These are phyloP conservation scores for Triplophysa tibetana DNA, from an alignment of 2,113 vertebrate species.

Conservation along the genomic window DNA sequence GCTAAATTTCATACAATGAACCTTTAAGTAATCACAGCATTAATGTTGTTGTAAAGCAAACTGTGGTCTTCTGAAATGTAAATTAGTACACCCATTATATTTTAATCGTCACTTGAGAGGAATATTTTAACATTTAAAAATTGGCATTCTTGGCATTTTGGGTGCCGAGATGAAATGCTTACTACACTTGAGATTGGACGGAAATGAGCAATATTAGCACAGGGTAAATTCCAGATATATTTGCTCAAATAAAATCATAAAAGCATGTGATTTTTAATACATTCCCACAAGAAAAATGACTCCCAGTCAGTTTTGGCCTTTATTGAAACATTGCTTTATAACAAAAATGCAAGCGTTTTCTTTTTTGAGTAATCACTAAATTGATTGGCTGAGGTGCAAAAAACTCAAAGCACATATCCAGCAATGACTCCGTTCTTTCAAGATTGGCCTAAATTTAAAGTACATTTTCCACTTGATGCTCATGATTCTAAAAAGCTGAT, in stretches of 20 bases:
- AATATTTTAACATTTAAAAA: no score
- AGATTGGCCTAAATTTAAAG: background rate
- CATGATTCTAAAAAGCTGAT: background rate
- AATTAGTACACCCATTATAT: no score
- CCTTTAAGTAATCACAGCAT: no score
- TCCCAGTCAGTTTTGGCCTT: background rate
- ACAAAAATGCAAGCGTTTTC: background rate
- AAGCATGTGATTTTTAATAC: background rate
- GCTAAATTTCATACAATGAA: no score
- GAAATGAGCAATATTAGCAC: background rate
- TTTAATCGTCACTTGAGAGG: no score
- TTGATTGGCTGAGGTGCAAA: background rate
- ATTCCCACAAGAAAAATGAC: background rate
- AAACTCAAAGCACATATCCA: no score
- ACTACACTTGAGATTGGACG: background rate
- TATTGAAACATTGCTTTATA: background rate
- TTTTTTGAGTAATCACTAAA: background rate
- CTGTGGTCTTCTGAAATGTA: no score
- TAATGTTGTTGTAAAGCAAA: no score
- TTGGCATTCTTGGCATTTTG: background rate
- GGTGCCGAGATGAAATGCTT: background rate
- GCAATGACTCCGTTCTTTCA: background rate
- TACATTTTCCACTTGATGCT: background rate
- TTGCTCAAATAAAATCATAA: background rate
- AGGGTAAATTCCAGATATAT: slow-evolving; percentile 4